Conservation (phyloP, 2,888 invertebrate genomes). For the Drosophila anceps region DNA sequence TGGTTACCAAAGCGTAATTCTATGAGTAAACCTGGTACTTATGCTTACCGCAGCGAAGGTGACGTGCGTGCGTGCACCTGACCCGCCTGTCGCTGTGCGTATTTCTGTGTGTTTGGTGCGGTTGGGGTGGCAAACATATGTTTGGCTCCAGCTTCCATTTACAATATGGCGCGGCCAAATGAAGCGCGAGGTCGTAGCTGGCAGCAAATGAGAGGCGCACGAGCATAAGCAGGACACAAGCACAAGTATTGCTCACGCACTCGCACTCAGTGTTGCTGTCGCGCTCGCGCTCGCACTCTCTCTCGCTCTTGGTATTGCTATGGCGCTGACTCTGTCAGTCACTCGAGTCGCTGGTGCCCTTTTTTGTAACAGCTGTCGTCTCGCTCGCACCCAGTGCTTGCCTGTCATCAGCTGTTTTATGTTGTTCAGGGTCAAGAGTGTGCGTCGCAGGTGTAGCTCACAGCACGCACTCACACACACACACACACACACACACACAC, state of each 20-base stretch:
- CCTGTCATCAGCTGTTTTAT: slow-evolving; percentile 79
- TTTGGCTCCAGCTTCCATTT: slow-evolving; percentile 68
- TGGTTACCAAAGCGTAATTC: slow-evolving; percentile 1
- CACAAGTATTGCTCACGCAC: slow-evolving; percentile 13
- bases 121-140: slow-evolving; percentile 71
- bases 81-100: neutral
- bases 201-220: slow-evolving; percentile 54
- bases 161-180: slow-evolving; percentile 65
- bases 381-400: slow-evolving; percentile 37
- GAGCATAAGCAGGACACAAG: slow-evolving; percentile 20
- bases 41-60: neutral
- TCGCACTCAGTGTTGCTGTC: slow-evolving; percentile 19
- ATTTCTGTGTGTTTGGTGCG: slow-evolving; percentile 2
- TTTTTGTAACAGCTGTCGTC: slow-evolving; percentile 18
- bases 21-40: neutral
- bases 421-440: slow-evolving; percentile 80
- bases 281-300: slow-evolving; percentile 7
- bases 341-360: neutral
- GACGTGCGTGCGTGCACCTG: slow-evolving; percentile 2
- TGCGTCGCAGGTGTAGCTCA: slow-evolving; percentile 55
- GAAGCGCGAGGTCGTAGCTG: slow-evolving; percentile 28
- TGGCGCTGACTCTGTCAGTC: neutral
- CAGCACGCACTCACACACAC: slow-evolving; percentile 33
- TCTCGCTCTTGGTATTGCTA: neutral
- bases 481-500: neutral